Evolutionary conservation across 2,113 vertebrate genomes (phyloP).

Genomic region (Pantherophis guttatus): DNA sequence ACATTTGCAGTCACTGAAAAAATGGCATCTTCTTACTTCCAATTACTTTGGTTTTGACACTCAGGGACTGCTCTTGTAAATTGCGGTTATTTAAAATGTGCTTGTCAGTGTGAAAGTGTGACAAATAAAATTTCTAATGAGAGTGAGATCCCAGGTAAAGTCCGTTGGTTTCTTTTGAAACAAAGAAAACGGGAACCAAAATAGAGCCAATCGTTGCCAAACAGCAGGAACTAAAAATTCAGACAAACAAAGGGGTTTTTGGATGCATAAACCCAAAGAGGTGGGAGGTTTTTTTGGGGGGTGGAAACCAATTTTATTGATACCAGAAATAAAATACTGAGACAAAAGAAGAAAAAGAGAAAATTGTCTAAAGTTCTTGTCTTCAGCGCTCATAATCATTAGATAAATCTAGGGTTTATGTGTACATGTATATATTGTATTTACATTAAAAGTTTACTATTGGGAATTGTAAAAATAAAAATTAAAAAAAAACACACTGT

Average conservation of each 20-base stretch:
- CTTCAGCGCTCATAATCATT: not conserved
- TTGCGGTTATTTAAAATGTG: not conserved
- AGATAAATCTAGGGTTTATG: not conserved
- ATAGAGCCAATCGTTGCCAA: not conserved
- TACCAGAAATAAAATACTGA: not conserved
- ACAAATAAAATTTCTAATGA: conserved; percentile 18
- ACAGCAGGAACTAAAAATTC: not conserved
- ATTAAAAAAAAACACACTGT: not conserved
- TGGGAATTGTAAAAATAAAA: too few species aligned
- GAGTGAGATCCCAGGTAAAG: not conserved
- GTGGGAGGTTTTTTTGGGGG: not conserved
- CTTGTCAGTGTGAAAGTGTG: not conserved
- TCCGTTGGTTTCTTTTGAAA: conserved; percentile 3
- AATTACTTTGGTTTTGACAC: not conserved
- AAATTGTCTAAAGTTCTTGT: not conserved
- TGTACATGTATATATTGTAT: not conserved
- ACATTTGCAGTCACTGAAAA: not conserved
- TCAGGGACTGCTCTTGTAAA: not conserved
- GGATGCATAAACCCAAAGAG: fast-evolving
- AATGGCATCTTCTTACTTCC: not conserved
- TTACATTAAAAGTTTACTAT: not conserved
- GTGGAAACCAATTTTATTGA: not conserved
- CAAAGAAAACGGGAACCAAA: not conserved
- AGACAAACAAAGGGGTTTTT: not conserved
- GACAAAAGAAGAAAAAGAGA: not conserved